These are phyloP conservation scores for Hassar affinis DNA, from an alignment of 2,113 vertebrate genomes.

Conservation along the genomic window DNA sequence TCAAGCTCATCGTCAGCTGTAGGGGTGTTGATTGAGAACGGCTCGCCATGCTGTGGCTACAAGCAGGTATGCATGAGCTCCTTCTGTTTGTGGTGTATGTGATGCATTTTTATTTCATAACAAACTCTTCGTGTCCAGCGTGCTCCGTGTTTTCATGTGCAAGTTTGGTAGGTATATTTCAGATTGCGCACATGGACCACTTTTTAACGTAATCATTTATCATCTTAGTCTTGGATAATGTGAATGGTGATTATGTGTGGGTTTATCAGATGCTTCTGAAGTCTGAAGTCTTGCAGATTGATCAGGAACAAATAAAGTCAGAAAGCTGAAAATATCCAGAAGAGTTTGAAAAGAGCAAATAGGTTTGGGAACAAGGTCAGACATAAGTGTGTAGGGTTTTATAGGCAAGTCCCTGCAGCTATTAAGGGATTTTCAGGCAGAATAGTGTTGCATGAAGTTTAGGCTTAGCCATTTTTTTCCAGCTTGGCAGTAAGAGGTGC, in stretches of 20 bases:
- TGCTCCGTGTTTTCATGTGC: background rate
- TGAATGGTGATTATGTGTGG: background rate
- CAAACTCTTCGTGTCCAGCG: background rate
- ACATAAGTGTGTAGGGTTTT: background rate
- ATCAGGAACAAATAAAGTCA: background rate
- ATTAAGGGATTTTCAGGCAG: background rate
- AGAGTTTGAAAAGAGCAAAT: background rate
- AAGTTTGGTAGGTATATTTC: background rate
- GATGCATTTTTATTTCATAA: background rate
- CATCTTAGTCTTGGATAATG: background rate
- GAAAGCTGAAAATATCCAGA: background rate
- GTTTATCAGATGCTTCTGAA: background rate
- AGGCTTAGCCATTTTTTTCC: background rate
- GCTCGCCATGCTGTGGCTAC: constrained; percentile 78
- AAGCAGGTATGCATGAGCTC: constrained; percentile 69
- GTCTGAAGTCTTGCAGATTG: background rate
- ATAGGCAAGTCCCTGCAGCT: background rate
- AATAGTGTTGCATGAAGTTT: background rate
- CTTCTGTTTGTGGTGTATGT: constrained; percentile 25
- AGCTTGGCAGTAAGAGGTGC: background rate
- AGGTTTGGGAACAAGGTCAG: background rate
- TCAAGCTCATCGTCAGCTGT: constrained; percentile 64
- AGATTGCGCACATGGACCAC: background rate
- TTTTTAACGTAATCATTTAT: background rate
- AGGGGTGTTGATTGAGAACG: constrained; percentile 66